These are phyloP conservation scores for Tenebrosternarchus preto DNA, from an alignment of 2,113 vertebrate genomes.

Conservation along the genomic window DNA sequence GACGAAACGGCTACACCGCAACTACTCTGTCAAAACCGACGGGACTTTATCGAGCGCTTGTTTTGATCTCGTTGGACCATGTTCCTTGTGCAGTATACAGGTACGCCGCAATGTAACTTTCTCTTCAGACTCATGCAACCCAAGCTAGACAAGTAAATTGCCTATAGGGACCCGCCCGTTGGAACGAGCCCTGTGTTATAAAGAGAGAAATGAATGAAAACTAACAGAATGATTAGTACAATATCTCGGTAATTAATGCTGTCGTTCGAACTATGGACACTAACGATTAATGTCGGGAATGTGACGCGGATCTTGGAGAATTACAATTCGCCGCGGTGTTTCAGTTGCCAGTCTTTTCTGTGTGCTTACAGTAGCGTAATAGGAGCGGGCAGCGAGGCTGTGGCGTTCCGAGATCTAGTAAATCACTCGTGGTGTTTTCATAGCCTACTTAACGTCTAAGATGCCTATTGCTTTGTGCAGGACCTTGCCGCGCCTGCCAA, in stretches of 20 bases:
- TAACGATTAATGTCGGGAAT: too few species aligned
- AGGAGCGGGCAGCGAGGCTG: not conserved
- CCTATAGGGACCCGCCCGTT: not conserved
- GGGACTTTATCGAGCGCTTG: constrained; percentile 54
- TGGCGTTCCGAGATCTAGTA: not conserved
- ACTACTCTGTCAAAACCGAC: constrained; percentile 5
- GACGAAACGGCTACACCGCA: constrained; percentile 13
- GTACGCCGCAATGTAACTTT: constrained; percentile 63
- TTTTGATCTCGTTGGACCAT: constrained; percentile 65
- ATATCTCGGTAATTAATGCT: too few species aligned
- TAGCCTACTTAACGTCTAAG: not conserved
- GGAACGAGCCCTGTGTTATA: not conserved
- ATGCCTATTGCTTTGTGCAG: not conserved
- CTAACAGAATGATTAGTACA: not conserved
- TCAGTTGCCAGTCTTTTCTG: too few species aligned
- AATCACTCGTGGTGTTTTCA: not conserved
- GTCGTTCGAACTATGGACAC: too few species aligned
- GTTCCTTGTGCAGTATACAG: constrained; percentile 83
- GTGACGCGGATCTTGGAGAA: too few species aligned
- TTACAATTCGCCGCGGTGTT: too few species aligned
- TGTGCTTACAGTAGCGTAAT: too few species aligned
- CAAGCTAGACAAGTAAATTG: not conserved
- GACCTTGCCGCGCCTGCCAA: not conserved
- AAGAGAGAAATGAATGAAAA: not conserved
- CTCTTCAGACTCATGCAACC: not conserved